These are phyloP conservation scores for Myiothlypis coronata DNA, from an alignment of 2,797 vertebrate genomes.

Conservation along the genomic window DNA sequence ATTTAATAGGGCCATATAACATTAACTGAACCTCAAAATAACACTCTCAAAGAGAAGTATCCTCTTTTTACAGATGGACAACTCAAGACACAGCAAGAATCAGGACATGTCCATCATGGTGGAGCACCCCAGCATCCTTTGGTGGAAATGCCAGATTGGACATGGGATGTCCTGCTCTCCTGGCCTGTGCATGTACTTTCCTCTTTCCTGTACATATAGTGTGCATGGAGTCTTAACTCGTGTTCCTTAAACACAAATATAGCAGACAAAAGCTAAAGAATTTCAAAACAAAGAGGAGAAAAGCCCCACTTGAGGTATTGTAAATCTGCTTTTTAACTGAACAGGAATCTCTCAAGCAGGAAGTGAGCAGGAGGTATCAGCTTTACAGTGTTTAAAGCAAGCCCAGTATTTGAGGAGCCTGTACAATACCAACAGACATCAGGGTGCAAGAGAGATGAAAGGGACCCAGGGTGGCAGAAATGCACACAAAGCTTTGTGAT, in stretches of 20 bases:
- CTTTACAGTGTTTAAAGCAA: not conserved
- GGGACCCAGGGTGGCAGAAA: accelerated
- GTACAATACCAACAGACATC: accelerated
- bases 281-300: not conserved
- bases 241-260: not conserved
- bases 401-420: not conserved
- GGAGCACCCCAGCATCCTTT: not conserved
- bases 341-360: not conserved
- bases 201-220: not conserved
- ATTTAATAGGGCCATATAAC: accelerated
- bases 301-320: accelerated
- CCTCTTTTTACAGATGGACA: not conserved
- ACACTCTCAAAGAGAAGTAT: not conserved
- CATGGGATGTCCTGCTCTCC: not conserved
- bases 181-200: accelerated
- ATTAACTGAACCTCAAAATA: not conserved
- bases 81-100: not conserved
- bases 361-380: not conserved
- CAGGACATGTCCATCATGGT: accelerated
- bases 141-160: not conserved
- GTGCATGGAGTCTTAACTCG: not conserved
- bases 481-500: not conserved
- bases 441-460: not conserved
- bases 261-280: not conserved
- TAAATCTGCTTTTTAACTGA: not conserved